phyloP scores from a whole-genome alignment of 2,888 invertebrate species.

The Eudasyphora cyanicolor region DNA sequence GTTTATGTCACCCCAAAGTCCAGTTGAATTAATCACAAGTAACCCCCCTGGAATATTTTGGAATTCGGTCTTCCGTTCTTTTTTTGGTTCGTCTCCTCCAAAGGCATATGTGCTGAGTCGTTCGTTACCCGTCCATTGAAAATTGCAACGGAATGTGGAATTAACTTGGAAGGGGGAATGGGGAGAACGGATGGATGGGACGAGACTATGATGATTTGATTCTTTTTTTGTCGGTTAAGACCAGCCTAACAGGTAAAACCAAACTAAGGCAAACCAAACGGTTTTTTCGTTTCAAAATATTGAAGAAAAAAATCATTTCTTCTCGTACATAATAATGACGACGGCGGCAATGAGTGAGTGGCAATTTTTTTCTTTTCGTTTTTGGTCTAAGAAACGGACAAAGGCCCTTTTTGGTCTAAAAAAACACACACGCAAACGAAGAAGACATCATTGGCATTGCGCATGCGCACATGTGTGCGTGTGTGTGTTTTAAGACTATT shows the following conservation, averaged over 20 bases:
- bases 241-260: constrained; percentile 16
- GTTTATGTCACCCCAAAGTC: constrained; percentile 26
- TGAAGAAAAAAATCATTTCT: constrained; percentile 1
- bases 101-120: not conserved
- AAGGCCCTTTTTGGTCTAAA: constrained; percentile 33
- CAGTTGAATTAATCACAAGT: not conserved
- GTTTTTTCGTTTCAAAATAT: constrained; percentile 15
- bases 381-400: constrained; percentile 36
- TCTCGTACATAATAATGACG: not conserved
- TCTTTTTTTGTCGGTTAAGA: not conserved
- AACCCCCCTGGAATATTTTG: not conserved
- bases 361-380: constrained; percentile 6
- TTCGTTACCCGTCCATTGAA: not conserved
- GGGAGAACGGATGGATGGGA: not conserved
- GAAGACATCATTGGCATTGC: not conserved
- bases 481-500: constrained; percentile 38
- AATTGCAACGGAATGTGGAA: constrained; percentile 23
- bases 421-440: not conserved
- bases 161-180: not conserved
- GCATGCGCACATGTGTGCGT: constrained; percentile 29
- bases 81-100: no score
- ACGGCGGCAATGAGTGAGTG: not conserved
- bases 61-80: not conserved
- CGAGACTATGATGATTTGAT: constrained; percentile 9
- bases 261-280: constrained; percentile 19